phyloP scores from a whole-genome alignment of 2,113 vertebrate genomes.

The Ceyx cyanopectus region DNA sequence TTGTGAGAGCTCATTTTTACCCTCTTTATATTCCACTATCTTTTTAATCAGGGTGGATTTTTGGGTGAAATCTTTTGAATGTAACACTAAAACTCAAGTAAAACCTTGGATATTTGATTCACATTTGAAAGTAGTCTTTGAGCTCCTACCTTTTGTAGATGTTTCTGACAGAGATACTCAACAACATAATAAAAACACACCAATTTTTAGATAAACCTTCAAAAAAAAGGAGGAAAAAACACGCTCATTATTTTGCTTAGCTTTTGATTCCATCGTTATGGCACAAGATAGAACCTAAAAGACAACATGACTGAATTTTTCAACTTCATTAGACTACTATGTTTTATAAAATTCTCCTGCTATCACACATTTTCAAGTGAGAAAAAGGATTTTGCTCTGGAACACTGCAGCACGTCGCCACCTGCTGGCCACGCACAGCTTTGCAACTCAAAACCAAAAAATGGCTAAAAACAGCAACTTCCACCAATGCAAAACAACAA shows the following conservation, averaged over 20 bases:
- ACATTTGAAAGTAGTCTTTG: not conserved
- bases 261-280: constrained; percentile 83
- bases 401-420: constrained; percentile 73
- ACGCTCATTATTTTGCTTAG: constrained; percentile 60
- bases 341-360: constrained; percentile 63
- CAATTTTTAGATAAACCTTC: not conserved
- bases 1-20: not conserved
- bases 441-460: constrained; percentile 55
- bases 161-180: not conserved
- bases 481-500: not conserved
- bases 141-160: not conserved
- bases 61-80: not conserved
- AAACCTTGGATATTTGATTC: not conserved
- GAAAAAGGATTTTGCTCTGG: constrained; percentile 32
- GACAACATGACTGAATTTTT: constrained; percentile 79
- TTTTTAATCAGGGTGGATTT: not conserved
- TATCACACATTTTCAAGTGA: constrained; percentile 68
- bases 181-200: not conserved
- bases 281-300: constrained; percentile 83
- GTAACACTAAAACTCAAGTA: not conserved
- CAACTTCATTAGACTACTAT: constrained; percentile 62
- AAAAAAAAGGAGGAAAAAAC: constrained; percentile 28
- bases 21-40: not conserved
- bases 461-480: constrained; percentile 4
- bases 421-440: constrained; percentile 58